phyloP scores from a whole-genome alignment of 2,113 vertebrate species.

The Pycnonotus jocosus region DNA sequence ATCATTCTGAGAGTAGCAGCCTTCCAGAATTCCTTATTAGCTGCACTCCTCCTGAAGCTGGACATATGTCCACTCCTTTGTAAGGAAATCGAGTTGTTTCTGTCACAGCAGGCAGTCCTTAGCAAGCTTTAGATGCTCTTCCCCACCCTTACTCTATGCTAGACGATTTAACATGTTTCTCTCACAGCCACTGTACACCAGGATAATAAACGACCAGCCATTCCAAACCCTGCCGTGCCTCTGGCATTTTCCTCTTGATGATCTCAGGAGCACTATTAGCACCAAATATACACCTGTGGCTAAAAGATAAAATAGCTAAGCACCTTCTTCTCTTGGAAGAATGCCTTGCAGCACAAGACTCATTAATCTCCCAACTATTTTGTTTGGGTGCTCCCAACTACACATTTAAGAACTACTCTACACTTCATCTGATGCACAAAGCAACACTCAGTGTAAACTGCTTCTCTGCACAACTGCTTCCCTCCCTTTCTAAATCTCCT shows the following conservation, averaged over 20 bases:
- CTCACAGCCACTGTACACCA: background rate
- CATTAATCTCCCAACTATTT: constrained; percentile 37
- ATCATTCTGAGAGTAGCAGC: background rate
- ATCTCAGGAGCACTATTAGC: constrained; percentile 57
- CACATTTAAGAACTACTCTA: background rate
- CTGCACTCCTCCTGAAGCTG: constrained; percentile 6
- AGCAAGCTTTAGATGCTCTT: constrained; percentile 37
- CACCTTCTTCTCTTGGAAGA: constrained; percentile 22
- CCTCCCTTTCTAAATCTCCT: background rate
- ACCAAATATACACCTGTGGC: constrained; percentile 56
- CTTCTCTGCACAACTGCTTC: background rate
- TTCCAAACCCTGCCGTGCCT: constrained; percentile 45
- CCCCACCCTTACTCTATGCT: background rate
- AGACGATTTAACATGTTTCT: constrained; percentile 39
- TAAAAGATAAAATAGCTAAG: constrained; percentile 45
- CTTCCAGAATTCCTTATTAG: background rate
- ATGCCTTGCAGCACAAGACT: constrained; percentile 7
- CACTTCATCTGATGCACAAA: background rate
- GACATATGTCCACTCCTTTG: background rate
- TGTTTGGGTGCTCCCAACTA: background rate
- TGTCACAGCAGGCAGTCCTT: constrained; percentile 36
- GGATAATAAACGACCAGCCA: constrained; percentile 46
- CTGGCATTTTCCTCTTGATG: constrained; percentile 41
- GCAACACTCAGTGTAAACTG: background rate
- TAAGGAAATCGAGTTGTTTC: constrained; percentile 35